Base-by-base conservation (phyloP, 2,797 vertebrate species). In the Acropternis orthonyx region DNA sequence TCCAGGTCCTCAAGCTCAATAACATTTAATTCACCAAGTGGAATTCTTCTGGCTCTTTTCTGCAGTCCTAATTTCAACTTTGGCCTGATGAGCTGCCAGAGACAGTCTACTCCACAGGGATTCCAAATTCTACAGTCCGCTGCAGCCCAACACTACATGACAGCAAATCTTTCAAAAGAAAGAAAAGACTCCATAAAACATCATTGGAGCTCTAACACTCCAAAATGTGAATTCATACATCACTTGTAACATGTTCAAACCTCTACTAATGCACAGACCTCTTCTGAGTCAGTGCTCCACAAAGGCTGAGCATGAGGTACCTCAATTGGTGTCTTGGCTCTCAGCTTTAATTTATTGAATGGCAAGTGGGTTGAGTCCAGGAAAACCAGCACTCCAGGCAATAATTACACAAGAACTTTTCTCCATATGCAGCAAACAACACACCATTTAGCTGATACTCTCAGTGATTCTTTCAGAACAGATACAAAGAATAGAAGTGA, bases 1-100 rank as follows among this genome's bases (percentile, higher is more conserved):
- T 90, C 91, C 92, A 96, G 90, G 86, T 97, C 84, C 88, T 95
- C 84, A 87, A 92, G 56, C 56, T 96, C 84, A 95, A 39, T 71
- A 96, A 92, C 72, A 95, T 92, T 94, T 73, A 94, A 78, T 86
- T 93, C 73, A 94, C 44, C 71, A 74, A 92, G 44, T 65, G 74
- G 65, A 88, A 93, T 95, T 95, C 83, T 78, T 96, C 83, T 96
- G 95, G 59, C 95, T 93, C 34, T 84, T 92, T 86, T 82, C 67
- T 93, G 90, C 67, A 95, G 86, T 87, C 94, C 88, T 82, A 74
- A 92, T 93, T 95, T 93, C 92, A 96, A 27, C 52, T 94, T 92
- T 87, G 95, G 62, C 75, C 85, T 95, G 79, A 94, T 4, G 1
- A 92, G 62, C 67, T 92, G 92, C 89, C 77, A 94, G 79, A 88